Conservation (phyloP, 2,797 vertebrate genomes). For the Helicolenus hilgendorfi region DNA sequence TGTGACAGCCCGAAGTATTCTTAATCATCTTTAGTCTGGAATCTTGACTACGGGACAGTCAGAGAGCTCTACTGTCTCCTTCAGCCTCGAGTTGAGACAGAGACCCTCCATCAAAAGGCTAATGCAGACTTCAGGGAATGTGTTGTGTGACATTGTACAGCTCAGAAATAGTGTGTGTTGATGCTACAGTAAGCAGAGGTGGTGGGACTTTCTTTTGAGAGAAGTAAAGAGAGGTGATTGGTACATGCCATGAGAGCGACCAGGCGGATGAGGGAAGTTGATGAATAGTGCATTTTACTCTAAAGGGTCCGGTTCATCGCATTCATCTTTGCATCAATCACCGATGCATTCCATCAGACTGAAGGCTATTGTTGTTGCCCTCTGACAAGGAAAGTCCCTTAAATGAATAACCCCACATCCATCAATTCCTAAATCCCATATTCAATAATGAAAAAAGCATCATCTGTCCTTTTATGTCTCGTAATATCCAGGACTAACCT, state of each 20-base stretch:
- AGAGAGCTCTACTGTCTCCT: not conserved
- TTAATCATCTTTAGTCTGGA: slow-evolving; percentile 40
- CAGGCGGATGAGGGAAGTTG: not conserved
- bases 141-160: not conserved
- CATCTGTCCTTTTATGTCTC: too few relatives aligned
- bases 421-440: too few relatives aligned
- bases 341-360: not conserved
- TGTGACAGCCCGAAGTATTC: slow-evolving; percentile 10
- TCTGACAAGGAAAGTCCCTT: not conserved
- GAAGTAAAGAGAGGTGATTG: not conserved
- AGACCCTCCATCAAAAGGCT: slow-evolving; percentile 37
- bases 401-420: too few relatives aligned
- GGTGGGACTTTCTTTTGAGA: not conserved
- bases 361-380: not conserved
- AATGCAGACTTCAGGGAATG: not conserved
- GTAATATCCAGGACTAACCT: too few relatives aligned
- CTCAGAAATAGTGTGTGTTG: not conserved
- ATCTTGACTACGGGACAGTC: slow-evolving; percentile 4
- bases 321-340: not conserved
- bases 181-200: not conserved
- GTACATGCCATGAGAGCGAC: not conserved
- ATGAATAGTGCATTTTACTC: not conserved
- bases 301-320: not conserved
- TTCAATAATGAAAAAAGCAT: too few relatives aligned
- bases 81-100: slow-evolving; percentile 21